Base-by-base conservation (phyloP, 53 echinoderm and acorn worm genomes). In the Patiria pectinifera region DNA sequence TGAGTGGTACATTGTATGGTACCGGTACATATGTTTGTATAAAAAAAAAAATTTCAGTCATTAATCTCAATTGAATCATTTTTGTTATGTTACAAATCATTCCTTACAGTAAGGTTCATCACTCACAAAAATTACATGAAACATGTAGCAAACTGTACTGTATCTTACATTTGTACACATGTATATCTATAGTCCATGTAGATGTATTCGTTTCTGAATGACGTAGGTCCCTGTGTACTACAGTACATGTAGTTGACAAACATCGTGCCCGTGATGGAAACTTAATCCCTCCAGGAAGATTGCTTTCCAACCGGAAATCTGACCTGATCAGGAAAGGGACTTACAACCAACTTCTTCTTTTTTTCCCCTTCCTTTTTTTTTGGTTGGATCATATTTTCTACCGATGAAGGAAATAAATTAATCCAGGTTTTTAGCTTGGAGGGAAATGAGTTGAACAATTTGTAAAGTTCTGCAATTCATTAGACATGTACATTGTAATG, bases 391-490 rank as follows among this genome's bases (percentile, higher is more conserved):
- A 10, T 24, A n/a, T 23, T n/a, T 74, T 66, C 22, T 23, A 21
- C 24, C 24, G 22, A 74, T 21, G 74, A 22, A 84, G 45, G 48
- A 84, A 84, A 84, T 84, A 84, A 84, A 84, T 84, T 23, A 59
- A 63, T 63, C 24, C 63, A 19, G 2, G 48, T 45, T 11, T 4
- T 13, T 16, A 15, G 84, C n/a, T 25, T 19, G 12, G 16, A 11
- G 19, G 44, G 24, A 44, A 82, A 21, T 23, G 24, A 74, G 13
- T 22, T 74, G 24, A 9, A n/a, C 74, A 74, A 74, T n/a, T 24
- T 23, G 74, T n/a, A n/a, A 9, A n/a, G 2, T 74, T 74, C 16
- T 74, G 24, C 74, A 74, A 74, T 74, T 74, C 23, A 74, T 74
- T 74, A 70, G 70, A 18, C 70, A 18, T 15, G 21, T 16, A 12